Percentiles rank a stretch among this genome's conserved stretches.
Conservation (phyloP, 2,888 invertebrate species). For the Conops quadrifasciatus region DNA sequence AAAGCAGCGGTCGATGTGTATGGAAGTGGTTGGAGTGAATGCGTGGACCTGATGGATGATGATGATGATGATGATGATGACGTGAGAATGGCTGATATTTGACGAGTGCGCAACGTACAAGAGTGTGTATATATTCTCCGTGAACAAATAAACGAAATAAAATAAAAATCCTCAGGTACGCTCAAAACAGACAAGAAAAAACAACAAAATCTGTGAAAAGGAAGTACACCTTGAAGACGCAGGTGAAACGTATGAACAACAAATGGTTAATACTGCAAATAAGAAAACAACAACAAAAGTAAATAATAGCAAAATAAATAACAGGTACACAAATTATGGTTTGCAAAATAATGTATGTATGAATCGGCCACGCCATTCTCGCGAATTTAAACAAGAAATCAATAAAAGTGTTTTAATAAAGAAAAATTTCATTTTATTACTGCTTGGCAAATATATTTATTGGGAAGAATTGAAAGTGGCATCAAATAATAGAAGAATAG, state of each 20-base stretch:
- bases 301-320: conserved; percentile 15
- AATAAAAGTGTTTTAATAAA: background rate
- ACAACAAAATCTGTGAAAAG: background rate
- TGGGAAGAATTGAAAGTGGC: too few species aligned
- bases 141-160: background rate
- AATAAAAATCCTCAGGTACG: conserved; percentile 27
- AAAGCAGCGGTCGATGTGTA: conserved; percentile 28
- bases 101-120: background rate
- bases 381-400: conserved; percentile 9
- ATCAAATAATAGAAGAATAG: too few species aligned
- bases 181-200: background rate
- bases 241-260: conserved; percentile 22
- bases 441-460: too few species aligned
- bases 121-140: background rate
- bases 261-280: background rate
- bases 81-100: conserved; percentile 9
- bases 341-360: background rate
- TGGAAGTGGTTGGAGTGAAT: conserved; percentile 4
- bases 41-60: background rate
- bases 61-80: background rate
- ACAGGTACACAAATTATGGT: background rate
- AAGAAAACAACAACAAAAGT: background rate
- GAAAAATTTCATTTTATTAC: too few species aligned
- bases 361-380: background rate
- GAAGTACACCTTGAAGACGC: conserved; percentile 9